These are phyloP conservation scores for Coecobrya sp. DNA, from an alignment of 2,888 invertebrate genomes.

Conservation along the genomic window DNA sequence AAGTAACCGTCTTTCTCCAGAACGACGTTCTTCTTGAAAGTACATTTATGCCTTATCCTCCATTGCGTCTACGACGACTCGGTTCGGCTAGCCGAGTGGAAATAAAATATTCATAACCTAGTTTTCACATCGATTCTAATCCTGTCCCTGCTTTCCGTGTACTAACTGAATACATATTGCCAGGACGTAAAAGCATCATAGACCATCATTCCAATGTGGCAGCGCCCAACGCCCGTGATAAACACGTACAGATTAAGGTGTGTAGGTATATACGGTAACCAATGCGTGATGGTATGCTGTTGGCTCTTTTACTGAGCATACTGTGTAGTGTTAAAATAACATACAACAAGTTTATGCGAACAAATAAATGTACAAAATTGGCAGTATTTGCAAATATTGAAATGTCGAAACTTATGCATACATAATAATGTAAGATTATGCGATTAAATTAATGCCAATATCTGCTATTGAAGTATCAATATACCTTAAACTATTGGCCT, in stretches of 20 bases:
- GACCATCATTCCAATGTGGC: slow-evolving; percentile 2
- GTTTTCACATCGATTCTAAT: slow-evolving; percentile 82
- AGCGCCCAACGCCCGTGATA: not conserved
- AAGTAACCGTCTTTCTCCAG: not conserved
- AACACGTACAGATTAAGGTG: not conserved
- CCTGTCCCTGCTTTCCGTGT: slow-evolving; percentile 50
- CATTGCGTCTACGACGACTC: slow-evolving; percentile 60
- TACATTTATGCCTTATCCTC: slow-evolving; percentile 43
- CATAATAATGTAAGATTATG: not conserved
- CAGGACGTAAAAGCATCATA: not conserved
- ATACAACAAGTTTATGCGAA: not conserved
- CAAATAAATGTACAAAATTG: not conserved
- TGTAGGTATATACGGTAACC: no score
- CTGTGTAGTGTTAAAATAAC: no score
- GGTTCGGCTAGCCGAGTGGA: slow-evolving; percentile 77
- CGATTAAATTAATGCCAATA: not conserved
- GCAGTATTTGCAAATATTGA: not conserved
- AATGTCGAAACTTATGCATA: not conserved
- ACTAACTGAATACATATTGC: not conserved
- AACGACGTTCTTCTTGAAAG: slow-evolving; percentile 31
- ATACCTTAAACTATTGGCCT: no score
- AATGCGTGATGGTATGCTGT: no score
- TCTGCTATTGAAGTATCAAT: no score
- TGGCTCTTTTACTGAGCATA: no score
- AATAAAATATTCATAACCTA: slow-evolving; percentile 84